Base-by-base conservation (phyloP, 2,797 vertebrate genomes). In the Pyrocephalus nanus region DNA sequence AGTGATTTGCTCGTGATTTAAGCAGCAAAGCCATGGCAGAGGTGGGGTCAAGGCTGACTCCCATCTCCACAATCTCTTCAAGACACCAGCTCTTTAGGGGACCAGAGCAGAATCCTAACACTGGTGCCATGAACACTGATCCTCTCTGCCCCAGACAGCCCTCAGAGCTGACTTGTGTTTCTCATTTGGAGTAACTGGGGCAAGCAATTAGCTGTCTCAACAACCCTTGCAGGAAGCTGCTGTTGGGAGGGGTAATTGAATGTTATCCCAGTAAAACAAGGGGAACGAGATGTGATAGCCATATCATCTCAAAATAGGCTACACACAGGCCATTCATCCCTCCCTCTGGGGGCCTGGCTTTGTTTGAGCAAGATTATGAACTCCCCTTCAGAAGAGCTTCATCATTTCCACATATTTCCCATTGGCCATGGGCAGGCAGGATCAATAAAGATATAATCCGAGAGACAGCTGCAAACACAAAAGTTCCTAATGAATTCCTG, bases 391-490 rank as follows among this genome's bases (percentile, higher is more conserved):
- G 93, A 97, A 95, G 83, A 91, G 90, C 89, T 97, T 97, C 95
- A 96, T 97, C 96, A 94, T 96, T 96, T 93, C 85, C 96, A 96
- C 96, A 94, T 94, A 96, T 97, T 97, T 97, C 97, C 96, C 97
- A 92, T 86, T 96, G 97, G 97, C 93, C 95, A 90, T 86, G 92
- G 96, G 77, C 96, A 97, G 96, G 91, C 80, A 95, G 90, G 95
- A 98, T 97, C 97, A 97, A 97, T 97, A 97, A 95, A 97, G 97
- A 98, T 91, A 95, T 92, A 97, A 97, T 97, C 96, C 75, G 2
- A 96, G 71, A 96, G 94, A 96, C 75, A 97, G 96, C 86, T 93
- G 89, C 93, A 97, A 96, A 96, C 78, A 97, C 94, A 96, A 96
- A 97, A 94, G 94, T 97, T 97, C 91, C 96, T 97, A 96, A 97